Percentiles rank a stretch among this genome's conserved stretches.
Conservation (phyloP, 37 sponge, comb jelly and placozoan species). For the Mnemiopsis leidyi region DNA sequence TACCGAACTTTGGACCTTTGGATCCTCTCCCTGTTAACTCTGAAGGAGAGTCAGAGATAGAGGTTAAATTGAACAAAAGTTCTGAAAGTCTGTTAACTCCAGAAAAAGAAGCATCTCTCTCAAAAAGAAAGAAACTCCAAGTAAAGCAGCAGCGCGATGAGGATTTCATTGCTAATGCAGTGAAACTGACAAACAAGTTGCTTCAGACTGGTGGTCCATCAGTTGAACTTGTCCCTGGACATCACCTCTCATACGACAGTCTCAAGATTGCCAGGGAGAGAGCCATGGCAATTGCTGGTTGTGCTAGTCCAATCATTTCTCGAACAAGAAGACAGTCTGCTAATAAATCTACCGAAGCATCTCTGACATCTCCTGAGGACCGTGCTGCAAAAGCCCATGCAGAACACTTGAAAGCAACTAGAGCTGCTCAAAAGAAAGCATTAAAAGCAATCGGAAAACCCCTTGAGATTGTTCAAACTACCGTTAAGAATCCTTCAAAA, state of each 20-base stretch:
- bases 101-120: neutral
- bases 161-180: conserved; percentile 1
- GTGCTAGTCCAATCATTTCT: neutral
- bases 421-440: conserved; percentile 48
- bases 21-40: neutral
- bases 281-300: neutral
- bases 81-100: neutral
- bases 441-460: conserved; percentile 4
- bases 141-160: conserved; percentile 17
- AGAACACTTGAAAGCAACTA: conserved; percentile 14
- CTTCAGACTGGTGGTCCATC: neutral
- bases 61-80: neutral
- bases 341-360: neutral
- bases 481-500: conserved; percentile 29
- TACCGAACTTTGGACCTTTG: neutral
- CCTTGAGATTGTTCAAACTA: conserved; percentile 56
- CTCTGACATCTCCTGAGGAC: neutral
- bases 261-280: conserved; percentile 21
- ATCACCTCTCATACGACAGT: conserved; percentile 13
- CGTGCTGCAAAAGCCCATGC: conserved; percentile 17
- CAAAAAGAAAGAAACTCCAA: neutral
- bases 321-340: neutral
- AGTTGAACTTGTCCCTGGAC: neutral
- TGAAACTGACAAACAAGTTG: conserved; percentile 26
- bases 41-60: neutral